Evolutionary conservation across 64 coral and sea anemone genomes (phyloP), one percentile per base, ranked within the genome.

Genomic region (Montipora cactus): DNA sequence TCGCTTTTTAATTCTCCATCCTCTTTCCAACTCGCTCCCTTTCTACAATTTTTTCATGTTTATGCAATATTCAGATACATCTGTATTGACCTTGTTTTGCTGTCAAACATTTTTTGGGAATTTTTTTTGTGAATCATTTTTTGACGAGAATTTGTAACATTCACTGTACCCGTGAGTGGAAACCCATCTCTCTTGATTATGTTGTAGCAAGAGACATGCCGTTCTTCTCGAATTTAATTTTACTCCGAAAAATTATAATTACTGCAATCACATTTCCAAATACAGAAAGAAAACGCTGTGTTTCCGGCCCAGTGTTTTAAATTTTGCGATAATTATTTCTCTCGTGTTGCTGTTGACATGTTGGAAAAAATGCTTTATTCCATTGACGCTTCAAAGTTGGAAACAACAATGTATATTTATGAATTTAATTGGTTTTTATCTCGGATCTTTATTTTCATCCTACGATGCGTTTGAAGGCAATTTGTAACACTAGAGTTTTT

Each of bases 321-420:
- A 15, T 7, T 49, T 49, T 49, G 46, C 5, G 15, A 15, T 49
- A 4, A 4, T n/a, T 73, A 2, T 25, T 37, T 47, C 67, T 67
- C 37, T 7, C 25, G 11, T 76, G 11, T 13, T 46, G 37, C 13
- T 46, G 37, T 76, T 76, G 23, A 45, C 8, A 45, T 44, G 74
- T 46, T 25, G 74, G 37, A 67, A 84, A 67, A 45, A 57, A 57
- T 57, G 53, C 53, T 57, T 64, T 47, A 66, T 84, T 44, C 67
- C 2, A 84, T 25, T 23, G 66, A 46, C 55, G 4, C 11, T 47
- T 13, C 1, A 66, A 67, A 11, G 20, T 86, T 14, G 52, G 52
- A 81, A 51, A 50, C 82, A 86, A 69, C 64, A 50, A 72, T 71
- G 82, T 51, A 70, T 85, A 85, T 85, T 85, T 64, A 85, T 85